Percentiles rank a stretch among this genome's conserved stretches.
Conservation (phyloP, 2,888 invertebrate genomes). For the Sarcophaga subvicina region DNA sequence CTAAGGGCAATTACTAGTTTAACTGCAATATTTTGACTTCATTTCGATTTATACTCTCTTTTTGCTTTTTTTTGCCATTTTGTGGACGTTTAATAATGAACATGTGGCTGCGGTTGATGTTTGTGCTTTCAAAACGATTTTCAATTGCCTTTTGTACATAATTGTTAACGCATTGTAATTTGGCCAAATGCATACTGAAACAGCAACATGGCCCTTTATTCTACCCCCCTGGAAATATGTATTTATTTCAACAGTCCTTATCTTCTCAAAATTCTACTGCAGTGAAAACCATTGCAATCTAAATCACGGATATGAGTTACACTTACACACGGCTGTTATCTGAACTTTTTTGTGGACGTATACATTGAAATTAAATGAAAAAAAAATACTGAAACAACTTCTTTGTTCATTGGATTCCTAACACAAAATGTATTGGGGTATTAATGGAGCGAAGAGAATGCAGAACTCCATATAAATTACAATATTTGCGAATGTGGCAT, state of each 20-base stretch:
- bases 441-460: too few relatives aligned
- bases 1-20: slow-evolving; percentile 17
- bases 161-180: slow-evolving; percentile 42
- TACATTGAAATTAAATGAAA: slow-evolving; percentile 8
- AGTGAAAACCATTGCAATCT: slow-evolving; percentile 30
- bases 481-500: too few relatives aligned
- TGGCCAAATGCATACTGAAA: slow-evolving; percentile 34
- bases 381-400: slow-evolving; percentile 27
- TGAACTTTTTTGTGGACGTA: not conserved
- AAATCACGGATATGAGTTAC: not conserved
- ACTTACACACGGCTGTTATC: not conserved
- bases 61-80: slow-evolving; percentile 27
- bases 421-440: too few relatives aligned
- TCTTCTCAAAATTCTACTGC: slow-evolving; percentile 31
- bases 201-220: not conserved
- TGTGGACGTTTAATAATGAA: slow-evolving; percentile 7
- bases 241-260: not conserved
- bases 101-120: slow-evolving; percentile 29
- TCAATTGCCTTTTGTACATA: slow-evolving; percentile 36
- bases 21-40: not conserved
- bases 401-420: slow-evolving; percentile 16
- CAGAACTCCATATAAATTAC: too few relatives aligned
- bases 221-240: not conserved
- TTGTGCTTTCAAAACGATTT: slow-evolving; percentile 54
- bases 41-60: not conserved